Evolutionary conservation across 1,140 invertebrate genomes (phyloP), one percentile per base, ranked within the genome.

Genomic region (Drosophila rhopaloa): DNA sequence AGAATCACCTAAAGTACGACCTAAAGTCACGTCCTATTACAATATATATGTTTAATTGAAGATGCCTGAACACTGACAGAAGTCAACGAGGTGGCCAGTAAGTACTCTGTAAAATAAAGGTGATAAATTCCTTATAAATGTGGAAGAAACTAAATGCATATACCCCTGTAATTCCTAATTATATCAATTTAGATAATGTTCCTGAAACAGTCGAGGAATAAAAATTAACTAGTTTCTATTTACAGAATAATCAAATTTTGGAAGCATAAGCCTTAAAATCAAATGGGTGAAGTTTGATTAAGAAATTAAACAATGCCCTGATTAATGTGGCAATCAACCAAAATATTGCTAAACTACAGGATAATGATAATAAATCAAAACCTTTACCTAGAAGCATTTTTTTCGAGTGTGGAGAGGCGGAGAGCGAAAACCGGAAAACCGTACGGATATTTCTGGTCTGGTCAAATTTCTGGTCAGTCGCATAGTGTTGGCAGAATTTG

Each of bases 401-500:
- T n/a, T 16, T 2, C 1, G 2, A 11, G 6, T 24, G 29, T 58
- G 57, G 61, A 11, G 4, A 9, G 13, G 1, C 6, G 8, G 11
- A 29, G 13, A 29, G 35, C 11, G 44, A 11, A 6, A 44, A 13
- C 60, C 60, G 65, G 65, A 68, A n/a, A 44, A 43, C 67, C 51
- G 37, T 37, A 58, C 44, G 67, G 50, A 70, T 70, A 54, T 27
- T 56, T 55, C 65, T 58, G 65, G 50, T 71, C 65, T 56, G 51
- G 37, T 32, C 51, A 56, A 43, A 73, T 77, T 76, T 68, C 60
- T 67, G 56, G 56, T 54, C 74, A 66, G 70, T 72, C 57, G 67
- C 79, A 76, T 48, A 57, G 66, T 70, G 47, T 63, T 72, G 78
- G 57, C 82, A 50, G 79, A 81, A 80, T 76, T 76, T 83, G 81